These are phyloP conservation scores for Eutrigla gurnardus DNA, from an alignment of 2,797 vertebrate species.

Conservation along the genomic window DNA sequence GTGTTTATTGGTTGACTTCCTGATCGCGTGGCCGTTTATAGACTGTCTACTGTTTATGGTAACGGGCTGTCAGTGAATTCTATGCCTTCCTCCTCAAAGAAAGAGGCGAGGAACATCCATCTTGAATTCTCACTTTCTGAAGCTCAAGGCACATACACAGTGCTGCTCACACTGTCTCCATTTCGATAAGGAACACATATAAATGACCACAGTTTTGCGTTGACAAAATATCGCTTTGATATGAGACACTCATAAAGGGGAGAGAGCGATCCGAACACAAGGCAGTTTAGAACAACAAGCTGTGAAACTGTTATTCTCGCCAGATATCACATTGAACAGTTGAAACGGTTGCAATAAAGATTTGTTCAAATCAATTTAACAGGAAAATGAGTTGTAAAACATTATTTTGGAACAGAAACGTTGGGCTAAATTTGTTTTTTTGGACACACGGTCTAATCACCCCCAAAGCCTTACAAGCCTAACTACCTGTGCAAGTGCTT, in stretches of 20 bases:
- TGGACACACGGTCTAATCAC: slow-evolving; percentile 81
- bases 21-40: slow-evolving; percentile 45
- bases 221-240: slow-evolving; percentile 66
- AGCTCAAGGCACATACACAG: slow-evolving; percentile 87
- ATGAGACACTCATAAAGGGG: slow-evolving; percentile 81
- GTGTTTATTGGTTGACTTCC: slow-evolving; percentile 18
- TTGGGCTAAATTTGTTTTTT: slow-evolving; percentile 80
- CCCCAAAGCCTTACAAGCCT: slow-evolving; percentile 80
- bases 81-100: slow-evolving; percentile 53
- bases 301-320: slow-evolving; percentile 57
- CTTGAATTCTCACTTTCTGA: slow-evolving; percentile 69
- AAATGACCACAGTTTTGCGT: slow-evolving; percentile 66
- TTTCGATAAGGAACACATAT: slow-evolving; percentile 75
- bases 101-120: slow-evolving; percentile 41
- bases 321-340: slow-evolving; percentile 76
- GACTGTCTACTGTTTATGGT: slow-evolving; percentile 47
- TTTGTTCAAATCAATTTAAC: slow-evolving; percentile 60
- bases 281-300: slow-evolving; percentile 71
- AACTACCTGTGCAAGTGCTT: slow-evolving; percentile 83
- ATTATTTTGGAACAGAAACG: slow-evolving; percentile 61
- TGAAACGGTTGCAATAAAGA: slow-evolving; percentile 68
- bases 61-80: slow-evolving; percentile 51
- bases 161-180: slow-evolving; percentile 83
- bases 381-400: slow-evolving; percentile 52
- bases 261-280: slow-evolving; percentile 76